phyloP scores from a whole-genome alignment of 2,113 vertebrate species.

The Cheirogaleus medius region DNA sequence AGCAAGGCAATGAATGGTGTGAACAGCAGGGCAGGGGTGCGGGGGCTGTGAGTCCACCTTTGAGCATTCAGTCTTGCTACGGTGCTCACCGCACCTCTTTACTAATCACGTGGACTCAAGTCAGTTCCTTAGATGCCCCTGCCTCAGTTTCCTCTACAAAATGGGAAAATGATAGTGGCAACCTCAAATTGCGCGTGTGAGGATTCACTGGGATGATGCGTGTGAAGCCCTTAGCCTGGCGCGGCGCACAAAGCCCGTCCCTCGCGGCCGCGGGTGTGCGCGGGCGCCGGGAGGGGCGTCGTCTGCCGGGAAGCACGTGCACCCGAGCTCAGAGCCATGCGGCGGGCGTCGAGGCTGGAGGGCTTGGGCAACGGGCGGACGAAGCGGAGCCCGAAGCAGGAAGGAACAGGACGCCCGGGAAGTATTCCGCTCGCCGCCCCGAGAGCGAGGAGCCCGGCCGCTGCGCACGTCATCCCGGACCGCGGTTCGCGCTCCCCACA shows the following conservation, averaged over 20 bases:
- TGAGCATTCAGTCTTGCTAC: not conserved
- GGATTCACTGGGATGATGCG: not conserved
- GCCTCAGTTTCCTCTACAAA: not conserved
- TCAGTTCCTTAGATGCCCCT: not conserved
- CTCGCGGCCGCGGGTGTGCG: not conserved
- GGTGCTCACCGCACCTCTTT: not conserved
- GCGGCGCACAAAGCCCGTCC: rapidly evolving
- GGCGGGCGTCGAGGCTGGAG: not conserved
- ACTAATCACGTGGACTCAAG: not conserved
- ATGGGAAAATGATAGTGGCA: not conserved
- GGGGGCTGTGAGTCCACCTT: not conserved
- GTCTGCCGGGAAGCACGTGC: not conserved
- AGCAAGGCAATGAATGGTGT: rapidly evolving
- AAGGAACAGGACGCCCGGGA: not conserved
- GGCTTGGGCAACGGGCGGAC: not conserved
- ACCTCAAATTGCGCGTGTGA: not conserved
- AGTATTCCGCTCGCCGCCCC: no score
- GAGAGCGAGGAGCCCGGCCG: not conserved
- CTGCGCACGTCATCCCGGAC: no score
- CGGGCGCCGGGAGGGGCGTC: no score
- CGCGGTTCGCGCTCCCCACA: no score
- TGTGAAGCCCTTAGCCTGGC: not conserved
- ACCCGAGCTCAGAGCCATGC: not conserved
- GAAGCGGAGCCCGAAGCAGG: not conserved
- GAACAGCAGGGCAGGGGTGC: not conserved